Base-by-base conservation (phyloP, 2,113 vertebrate species). In the Cynoglossus semilaevis region DNA sequence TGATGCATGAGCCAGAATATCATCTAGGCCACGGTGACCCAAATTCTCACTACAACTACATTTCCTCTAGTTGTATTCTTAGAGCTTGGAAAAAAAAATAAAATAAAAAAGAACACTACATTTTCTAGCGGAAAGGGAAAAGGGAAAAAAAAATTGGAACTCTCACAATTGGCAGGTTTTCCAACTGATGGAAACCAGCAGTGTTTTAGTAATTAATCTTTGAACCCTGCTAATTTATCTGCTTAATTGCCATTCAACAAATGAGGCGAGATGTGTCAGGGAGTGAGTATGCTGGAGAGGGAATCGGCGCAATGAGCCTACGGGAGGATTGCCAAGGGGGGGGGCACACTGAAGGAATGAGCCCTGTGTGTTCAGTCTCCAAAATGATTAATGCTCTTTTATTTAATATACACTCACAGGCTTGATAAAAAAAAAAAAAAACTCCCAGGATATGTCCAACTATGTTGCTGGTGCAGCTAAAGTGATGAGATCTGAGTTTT, bases 351-450 rank as follows among this genome's bases (percentile, higher is more conserved):
- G 47, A 34, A 79, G 67, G 66, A 83, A 79, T 70, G 68, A 84
- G 71, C 71, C 76, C 72, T 80, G 66, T 66, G 67, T 48, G 48
- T 83, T 79, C 60, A 52, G 76, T 70, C 72, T 82, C 60, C 74
- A 80, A 84, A 82, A 90, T 87, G 76, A 90, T 87, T 83, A 85
- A 88, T 82, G 76, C 58, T 79, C 69, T 78, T 76, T 87, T 86
- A 89, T 89, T 87, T 89, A 90, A 88, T 85, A 83, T 77, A 72
- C 72, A 81, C 87, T 87, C 76, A 68, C 57, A 68, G 80, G 80
- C 71, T 58, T 59, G 68, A 76, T 70, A 58, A 77, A 77, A 76
- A 76, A 69, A 76, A 68, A 58, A 77, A 77, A 76, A 76, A 45
- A 79, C 53, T 81, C 81, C 72, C 74, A 57, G 56, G 79, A 79